A percentile compares a stretch with the other conserved stretches of the same genome.
phyloP scores from a whole-genome alignment of 1,140 invertebrate genomes.

The Pygmarrhopalites habei region DNA sequence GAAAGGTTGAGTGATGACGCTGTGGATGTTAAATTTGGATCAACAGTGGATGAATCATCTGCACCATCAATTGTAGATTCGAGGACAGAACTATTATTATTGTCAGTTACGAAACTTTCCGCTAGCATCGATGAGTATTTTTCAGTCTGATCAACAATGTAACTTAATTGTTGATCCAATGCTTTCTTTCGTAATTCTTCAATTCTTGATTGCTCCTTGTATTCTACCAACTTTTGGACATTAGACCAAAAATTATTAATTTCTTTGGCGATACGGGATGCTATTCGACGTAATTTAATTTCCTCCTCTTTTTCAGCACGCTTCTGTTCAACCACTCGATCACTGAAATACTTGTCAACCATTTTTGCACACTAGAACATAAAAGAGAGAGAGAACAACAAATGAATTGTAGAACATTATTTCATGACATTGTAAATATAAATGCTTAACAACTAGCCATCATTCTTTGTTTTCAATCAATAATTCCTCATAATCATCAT shows the following conservation, averaged over 20 bases:
- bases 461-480: too few relatives aligned
- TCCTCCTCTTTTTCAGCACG: conserved; percentile 88
- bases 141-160: conserved; percentile 97
- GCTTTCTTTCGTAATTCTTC: conserved; percentile 94
- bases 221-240: conserved; percentile 93
- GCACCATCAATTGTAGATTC: neutral
- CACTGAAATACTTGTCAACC: conserved; percentile 93
- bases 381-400: too few relatives aligned
- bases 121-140: conserved; percentile 89
- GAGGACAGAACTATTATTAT: neutral
- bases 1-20: too few relatives aligned
- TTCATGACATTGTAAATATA: too few relatives aligned
- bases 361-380: conserved; percentile 54
- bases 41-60: neutral
- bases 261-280: conserved; percentile 83
- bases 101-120: conserved; percentile 54
- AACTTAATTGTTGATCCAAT: conserved; percentile 92
- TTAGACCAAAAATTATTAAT: conserved; percentile 92
- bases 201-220: conserved; percentile 81
- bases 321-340: conserved; percentile 79
- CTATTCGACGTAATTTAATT: conserved; percentile 74
- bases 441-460: too few relatives aligned
- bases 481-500: too few relatives aligned
- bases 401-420: too few relatives aligned
- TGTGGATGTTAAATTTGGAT: too few relatives aligned